Conservation (phyloP, 2,888 invertebrate species). For the Globia sparganii region DNA sequence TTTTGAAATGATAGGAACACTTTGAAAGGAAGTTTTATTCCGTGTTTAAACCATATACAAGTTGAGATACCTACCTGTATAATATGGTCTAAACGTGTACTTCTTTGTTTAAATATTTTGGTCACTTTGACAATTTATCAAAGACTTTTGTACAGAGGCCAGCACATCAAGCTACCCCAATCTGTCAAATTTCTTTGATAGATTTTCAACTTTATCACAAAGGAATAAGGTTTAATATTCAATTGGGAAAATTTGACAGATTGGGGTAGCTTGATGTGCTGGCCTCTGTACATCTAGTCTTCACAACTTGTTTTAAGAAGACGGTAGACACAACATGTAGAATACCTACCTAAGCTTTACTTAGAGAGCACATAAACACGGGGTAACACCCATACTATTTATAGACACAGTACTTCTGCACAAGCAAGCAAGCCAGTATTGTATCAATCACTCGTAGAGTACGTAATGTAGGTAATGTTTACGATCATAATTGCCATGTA, state of each 20-base stretch:
- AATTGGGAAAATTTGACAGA: too few species aligned
- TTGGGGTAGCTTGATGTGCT: too few species aligned
- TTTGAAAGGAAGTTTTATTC: background rate
- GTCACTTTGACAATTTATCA: too few species aligned
- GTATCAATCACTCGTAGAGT: constrained; percentile 18
- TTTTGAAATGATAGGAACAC: background rate
- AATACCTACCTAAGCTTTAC: background rate
- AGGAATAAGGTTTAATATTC: too few species aligned
- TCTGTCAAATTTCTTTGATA: too few species aligned
- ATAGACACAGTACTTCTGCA: background rate
- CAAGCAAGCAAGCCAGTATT: background rate
- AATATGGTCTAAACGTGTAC: background rate
- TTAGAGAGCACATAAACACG: background rate
- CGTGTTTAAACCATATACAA: background rate
- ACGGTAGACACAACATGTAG: background rate
- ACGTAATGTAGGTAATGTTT: constrained; percentile 8
- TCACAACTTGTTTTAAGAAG: too few species aligned
- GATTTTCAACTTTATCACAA: too few species aligned
- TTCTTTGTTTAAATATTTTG: background rate
- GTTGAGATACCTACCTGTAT: background rate
- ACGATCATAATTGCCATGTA: constrained; percentile 21
- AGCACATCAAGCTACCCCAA: too few species aligned
- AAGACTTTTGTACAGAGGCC: too few species aligned
- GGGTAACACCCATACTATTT: background rate
- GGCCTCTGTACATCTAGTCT: too few species aligned